Evolutionary conservation across 2,888 invertebrate species (phyloP).

Genomic region (Oxyteleia sp.): DNA sequence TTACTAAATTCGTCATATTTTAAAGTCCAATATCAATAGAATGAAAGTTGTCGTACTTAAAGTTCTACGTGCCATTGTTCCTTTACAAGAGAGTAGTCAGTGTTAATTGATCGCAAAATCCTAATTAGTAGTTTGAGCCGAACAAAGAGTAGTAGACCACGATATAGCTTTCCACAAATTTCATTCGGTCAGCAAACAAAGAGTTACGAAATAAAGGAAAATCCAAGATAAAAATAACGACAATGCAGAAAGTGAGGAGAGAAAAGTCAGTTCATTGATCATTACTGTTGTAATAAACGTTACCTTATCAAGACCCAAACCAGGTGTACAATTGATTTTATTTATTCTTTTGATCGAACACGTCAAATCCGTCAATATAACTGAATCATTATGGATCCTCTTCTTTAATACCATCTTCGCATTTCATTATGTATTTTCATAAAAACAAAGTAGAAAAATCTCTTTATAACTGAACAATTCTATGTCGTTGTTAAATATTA

Average conservation of each 20-base stretch:
- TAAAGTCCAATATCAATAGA: conserved; percentile 58
- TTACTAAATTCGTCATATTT: too few relatives aligned
- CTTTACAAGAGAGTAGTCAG: conserved; percentile 69
- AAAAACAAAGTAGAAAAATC: too few relatives aligned
- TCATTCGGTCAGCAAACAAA: conserved; percentile 69
- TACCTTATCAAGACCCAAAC: conserved; percentile 19
- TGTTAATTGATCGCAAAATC: conserved; percentile 73
- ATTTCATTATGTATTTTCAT: too few relatives aligned
- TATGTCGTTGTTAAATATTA: too few relatives aligned
- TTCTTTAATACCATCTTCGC: conserved; percentile 14
- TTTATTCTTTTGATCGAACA: neutral
- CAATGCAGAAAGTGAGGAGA: conserved; percentile 31
- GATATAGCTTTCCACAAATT: conserved; percentile 68
- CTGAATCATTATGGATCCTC: neutral
- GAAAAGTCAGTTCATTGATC: conserved; percentile 35
- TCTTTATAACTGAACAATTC: too few relatives aligned
- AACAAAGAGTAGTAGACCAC: conserved; percentile 67
- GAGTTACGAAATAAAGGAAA: conserved; percentile 63
- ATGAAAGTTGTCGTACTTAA: conserved; percentile 65
- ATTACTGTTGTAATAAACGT: conserved; percentile 31
- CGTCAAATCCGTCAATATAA: conserved; percentile 2
- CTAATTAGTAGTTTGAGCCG: conserved; percentile 74
- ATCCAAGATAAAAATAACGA: conserved; percentile 57
- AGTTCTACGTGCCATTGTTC: conserved; percentile 67
- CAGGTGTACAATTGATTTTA: conserved; percentile 25